Evolutionary conservation across 2,797 vertebrate genomes (phyloP).

Genomic region (Chiroxiphia lanceolata): DNA sequence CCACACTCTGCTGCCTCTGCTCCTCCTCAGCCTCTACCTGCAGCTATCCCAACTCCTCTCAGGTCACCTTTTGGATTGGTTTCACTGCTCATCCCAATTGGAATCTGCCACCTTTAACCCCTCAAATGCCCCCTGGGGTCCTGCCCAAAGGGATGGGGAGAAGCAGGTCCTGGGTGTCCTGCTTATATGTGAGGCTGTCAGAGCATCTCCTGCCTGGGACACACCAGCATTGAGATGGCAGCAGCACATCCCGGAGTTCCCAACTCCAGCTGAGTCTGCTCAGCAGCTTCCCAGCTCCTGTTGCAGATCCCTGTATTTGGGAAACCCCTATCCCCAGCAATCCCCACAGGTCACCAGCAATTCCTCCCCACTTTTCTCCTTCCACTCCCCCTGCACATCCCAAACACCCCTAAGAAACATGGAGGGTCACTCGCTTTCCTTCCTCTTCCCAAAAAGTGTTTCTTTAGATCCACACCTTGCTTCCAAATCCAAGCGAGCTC

Average conservation of each 20-base stretch:
- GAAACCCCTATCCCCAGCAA: background rate
- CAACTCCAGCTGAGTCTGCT: background rate
- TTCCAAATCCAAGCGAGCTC: background rate
- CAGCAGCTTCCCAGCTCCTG: background rate
- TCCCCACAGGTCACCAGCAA: background rate
- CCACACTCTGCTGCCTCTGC: background rate
- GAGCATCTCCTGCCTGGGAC: background rate
- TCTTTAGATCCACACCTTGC: background rate
- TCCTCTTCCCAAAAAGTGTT: background rate
- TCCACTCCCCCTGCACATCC: background rate
- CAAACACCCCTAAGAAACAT: background rate
- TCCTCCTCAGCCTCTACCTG: background rate
- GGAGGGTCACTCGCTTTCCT: background rate
- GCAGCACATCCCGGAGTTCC: fast-evolving
- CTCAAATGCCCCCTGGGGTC: fast-evolving
- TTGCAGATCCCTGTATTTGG: background rate
- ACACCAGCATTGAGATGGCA: fast-evolving
- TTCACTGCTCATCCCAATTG: background rate
- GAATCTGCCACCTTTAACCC: background rate
- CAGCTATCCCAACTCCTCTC: background rate
- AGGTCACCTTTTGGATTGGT: background rate
- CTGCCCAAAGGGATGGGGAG: background rate
- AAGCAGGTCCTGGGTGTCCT: background rate
- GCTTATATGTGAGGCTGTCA: background rate
- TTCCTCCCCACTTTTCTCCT: background rate